Base-by-base conservation (phyloP, 2,888 invertebrate genomes). In the Mesoligia furuncula region DNA sequence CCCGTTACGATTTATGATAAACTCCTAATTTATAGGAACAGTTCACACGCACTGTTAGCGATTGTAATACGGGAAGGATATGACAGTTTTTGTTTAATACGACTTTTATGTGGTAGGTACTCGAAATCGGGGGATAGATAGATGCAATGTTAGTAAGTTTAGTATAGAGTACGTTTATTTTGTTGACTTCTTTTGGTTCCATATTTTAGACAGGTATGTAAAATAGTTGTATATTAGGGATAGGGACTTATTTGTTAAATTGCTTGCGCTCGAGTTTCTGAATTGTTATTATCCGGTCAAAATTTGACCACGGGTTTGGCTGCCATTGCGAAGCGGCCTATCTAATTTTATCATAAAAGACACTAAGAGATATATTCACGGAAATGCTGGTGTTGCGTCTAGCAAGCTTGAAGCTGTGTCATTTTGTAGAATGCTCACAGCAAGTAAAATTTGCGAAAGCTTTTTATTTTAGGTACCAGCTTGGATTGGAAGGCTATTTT, bases 41-140 rank as follows among this genome's bases (percentile, higher is more conserved):
- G 90, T 91, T 92, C 92, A 89, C 92, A 92, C 91, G 90, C 84
- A 88, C 85, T 76, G 79, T 72, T 78, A 80, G 70, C 64, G 61
- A 79, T 81, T 85, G 77, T 82, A 73, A 70, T 75, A 59, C 51
- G 64, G 73, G 75, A 75, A 84, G 83, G 86, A 86, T 83, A 81
- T 86, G 80, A 81, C 83, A 82, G 81, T 86, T 87, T 87, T 79
- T 75, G 78, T 81, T 75, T 72, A 74, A 81, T 81, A 59, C 36
- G 36, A 57, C n/a, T 68, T 73, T 68, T 73, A 77, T 71, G 70
- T 73, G 51, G 45, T 45, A 31, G 24, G 24, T 59, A 62, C 42
- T 73, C 71, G 65, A 72, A 59, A 57, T 62, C 66, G n/a, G 39
- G 45, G 59, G 15, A 61, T 61, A 39, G 31, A 45, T 45, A 45